Percentiles rank a stretch among this genome's conserved stretches.
Evolutionary conservation across 2,113 vertebrate species (phyloP).

Genomic region (Phaethornis superciliosus): DNA sequence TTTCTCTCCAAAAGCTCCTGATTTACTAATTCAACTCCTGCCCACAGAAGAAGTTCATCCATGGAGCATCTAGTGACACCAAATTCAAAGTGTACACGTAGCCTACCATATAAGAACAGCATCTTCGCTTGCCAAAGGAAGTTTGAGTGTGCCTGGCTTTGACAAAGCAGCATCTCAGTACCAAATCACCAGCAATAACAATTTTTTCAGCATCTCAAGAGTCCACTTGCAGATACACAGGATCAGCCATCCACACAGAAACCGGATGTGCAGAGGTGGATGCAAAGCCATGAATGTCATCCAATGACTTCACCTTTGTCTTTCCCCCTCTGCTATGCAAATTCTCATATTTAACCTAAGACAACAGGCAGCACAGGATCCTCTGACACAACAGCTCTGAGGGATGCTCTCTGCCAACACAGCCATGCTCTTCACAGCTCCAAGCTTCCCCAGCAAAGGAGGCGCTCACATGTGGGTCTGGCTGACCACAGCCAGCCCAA

Average conservation of each 20-base stretch:
- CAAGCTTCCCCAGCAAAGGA: not conserved
- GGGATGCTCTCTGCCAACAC: not conserved
- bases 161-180: not conserved
- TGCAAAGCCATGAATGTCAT: not conserved
- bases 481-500: not conserved
- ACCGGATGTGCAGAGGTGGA: not conserved
- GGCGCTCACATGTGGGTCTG: accelerated
- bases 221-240: not conserved
- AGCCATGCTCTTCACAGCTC: accelerated
- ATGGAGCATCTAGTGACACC: not conserved
- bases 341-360: not conserved
- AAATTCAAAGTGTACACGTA: not conserved
- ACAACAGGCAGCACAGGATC: not conserved
- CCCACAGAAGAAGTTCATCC: not conserved
- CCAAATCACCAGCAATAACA: not conserved
- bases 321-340: not conserved
- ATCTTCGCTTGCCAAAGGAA: not conserved
- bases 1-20: not conserved
- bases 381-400: not conserved
- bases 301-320: not conserved
- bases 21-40: not conserved
- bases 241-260: not conserved
- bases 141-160: not conserved
- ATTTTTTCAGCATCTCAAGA: not conserved
- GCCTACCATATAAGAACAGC: not conserved